Evolutionary conservation across 2,888 invertebrate species (phyloP), one percentile per base, ranked within the genome.

Genomic region (Cheilosia pagana): DNA sequence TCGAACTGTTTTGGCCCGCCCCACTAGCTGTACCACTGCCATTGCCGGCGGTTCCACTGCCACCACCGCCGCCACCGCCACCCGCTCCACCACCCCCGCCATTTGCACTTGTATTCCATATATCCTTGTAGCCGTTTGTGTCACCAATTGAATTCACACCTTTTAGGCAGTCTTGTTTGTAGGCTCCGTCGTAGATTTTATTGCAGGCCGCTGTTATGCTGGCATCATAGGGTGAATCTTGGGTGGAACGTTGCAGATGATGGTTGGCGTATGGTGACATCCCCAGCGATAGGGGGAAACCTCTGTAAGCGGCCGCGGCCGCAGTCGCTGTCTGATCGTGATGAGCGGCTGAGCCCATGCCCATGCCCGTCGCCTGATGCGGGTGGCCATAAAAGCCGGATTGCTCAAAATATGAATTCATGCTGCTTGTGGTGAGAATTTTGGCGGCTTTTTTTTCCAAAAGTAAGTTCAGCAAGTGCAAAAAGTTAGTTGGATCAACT

Each of bases 381-480:
- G 97, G 97, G 92, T 97, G 97, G 90, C 97, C 97, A 94, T 98
- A 98, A 94, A 98, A 98, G 93, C 97, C 97, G 92, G 96, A 96
- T 94, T 98, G 98, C 94, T 98, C 98, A 93, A 98, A 98, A 93
- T 98, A 98, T 92, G 97, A 97, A 96, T 97, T 98, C 98, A 98
- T 98, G 87, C 89, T 91, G 91, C 88, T 90, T 81, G 90, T 89
- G 90, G 91, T 91, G 88, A 92, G 90, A 91, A 92, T 92, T 90
- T 92, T 92, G 91, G 90, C 91, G 91, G 90, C 87, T 90, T 88
- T 87, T 87, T 88, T 87, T 87, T 78, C 45, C 10, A 12, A 35
- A 35, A 35, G 23, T 21, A 45, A 67, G 71, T 14, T 25, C 81
- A 60, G 57, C 50, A 31, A 52, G 28, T 45, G 50, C 39, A 21